Evolutionary conservation across 64 coral and sea anemone genomes (phyloP).

Genomic region (Montipora cactus): DNA sequence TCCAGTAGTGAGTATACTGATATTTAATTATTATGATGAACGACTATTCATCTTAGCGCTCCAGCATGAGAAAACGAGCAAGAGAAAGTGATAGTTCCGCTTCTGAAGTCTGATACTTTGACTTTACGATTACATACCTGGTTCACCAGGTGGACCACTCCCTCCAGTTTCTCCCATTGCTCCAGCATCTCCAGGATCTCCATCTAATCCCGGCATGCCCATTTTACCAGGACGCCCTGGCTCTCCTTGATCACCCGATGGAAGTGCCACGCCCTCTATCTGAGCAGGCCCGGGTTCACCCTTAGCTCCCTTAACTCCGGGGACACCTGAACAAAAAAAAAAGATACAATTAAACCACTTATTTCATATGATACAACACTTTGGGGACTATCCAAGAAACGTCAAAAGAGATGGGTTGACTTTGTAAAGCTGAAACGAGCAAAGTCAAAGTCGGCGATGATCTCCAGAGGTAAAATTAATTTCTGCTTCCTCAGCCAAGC

Average conservation of each 20-base stretch:
- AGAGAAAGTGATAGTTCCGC: no score
- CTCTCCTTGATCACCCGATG: constrained; percentile 38
- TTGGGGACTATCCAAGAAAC: no score
- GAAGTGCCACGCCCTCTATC: constrained; percentile 23
- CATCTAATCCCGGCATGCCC: constrained; percentile 68
- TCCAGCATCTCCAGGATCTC: constrained; percentile 39
- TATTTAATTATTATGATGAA: not conserved
- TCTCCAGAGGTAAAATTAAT: no score
- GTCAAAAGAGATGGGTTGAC: no score
- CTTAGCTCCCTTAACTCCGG: constrained; percentile 50
- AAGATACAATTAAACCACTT: not conserved
- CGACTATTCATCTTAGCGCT: not conserved
- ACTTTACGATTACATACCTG: constrained; percentile 19
- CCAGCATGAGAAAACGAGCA: no score
- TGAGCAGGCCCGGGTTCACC: constrained; percentile 62
- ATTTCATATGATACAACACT: no score
- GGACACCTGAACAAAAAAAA: not conserved
- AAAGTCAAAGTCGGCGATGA: no score
- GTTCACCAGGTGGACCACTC: constrained; percentile 39
- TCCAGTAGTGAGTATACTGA: no score
- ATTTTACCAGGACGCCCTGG: constrained; percentile 54
- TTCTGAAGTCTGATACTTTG: not conserved
- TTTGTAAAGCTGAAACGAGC: no score
- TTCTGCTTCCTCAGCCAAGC: no score
- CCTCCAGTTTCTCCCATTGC: constrained; percentile 53